Conservation (phyloP, 2,888 invertebrate genomes). For the Colostygia pectinataria region DNA sequence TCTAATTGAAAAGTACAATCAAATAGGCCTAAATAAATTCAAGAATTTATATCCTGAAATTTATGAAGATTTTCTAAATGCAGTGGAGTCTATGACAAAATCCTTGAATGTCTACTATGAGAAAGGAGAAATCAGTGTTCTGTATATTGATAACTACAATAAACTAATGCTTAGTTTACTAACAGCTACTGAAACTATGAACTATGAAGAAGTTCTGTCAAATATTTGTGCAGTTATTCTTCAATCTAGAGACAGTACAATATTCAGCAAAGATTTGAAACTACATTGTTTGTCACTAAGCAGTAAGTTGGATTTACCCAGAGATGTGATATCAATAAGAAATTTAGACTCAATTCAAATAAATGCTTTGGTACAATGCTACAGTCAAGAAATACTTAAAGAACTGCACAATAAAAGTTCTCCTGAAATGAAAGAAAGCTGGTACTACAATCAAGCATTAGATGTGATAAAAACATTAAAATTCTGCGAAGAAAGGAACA, state of each 20-base stretch:
- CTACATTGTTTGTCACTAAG: constrained; percentile 57
- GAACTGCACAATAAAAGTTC: constrained; percentile 38
- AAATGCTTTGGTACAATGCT: constrained; percentile 50
- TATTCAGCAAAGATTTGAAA: constrained; percentile 57
- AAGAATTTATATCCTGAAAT: constrained; percentile 48
- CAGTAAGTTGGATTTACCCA: constrained; percentile 48
- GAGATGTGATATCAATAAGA: constrained; percentile 50
- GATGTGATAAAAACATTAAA: constrained; percentile 52
- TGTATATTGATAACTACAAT: constrained; percentile 53
- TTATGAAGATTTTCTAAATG: constrained; percentile 49
- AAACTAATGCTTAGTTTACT: constrained; percentile 47
- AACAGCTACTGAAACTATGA: constrained; percentile 38
- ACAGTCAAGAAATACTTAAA: constrained; percentile 48
- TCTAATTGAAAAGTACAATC: constrained; percentile 57
- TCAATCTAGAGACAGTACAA: constrained; percentile 41
- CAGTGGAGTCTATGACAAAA: constrained; percentile 55
- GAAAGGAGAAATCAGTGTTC: constrained; percentile 55
- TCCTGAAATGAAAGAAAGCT: constrained; percentile 47
- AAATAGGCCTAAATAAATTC: constrained; percentile 52
- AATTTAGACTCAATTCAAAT: constrained; percentile 57
- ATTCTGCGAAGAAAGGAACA: constrained; percentile 47
- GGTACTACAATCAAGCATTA: constrained; percentile 55
- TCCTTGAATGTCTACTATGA: constrained; percentile 55
- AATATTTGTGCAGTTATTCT: constrained; percentile 58
- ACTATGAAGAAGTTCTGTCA: constrained; percentile 42